Conservation (phyloP, 2,888 invertebrate species). For the Alloplasta piceator region DNA sequence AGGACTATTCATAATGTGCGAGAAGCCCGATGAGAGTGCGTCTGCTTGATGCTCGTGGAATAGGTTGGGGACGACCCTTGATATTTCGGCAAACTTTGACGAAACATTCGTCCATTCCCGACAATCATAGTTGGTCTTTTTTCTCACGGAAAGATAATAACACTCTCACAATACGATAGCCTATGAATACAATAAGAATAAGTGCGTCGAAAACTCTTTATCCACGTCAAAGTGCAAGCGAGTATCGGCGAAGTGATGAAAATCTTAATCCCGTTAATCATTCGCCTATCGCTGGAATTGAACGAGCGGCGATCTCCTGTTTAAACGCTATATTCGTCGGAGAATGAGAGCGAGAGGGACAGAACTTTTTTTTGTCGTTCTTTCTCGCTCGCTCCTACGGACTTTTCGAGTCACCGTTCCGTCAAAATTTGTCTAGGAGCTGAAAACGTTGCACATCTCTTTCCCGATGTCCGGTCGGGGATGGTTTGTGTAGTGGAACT, state of each 20-base stretch:
- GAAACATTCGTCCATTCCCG: constrained; percentile 70
- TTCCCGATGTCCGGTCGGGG: constrained; percentile 39
- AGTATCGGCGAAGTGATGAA: no score
- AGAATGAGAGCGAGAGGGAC: not conserved
- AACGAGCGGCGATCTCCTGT: not conserved
- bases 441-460: constrained; percentile 52
- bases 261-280: constrained; percentile 28
- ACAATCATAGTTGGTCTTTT: not conserved
- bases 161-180: no score
- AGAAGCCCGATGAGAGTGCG: not conserved
- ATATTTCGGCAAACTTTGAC: constrained; percentile 80
- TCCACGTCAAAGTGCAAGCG: no score
- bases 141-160: not conserved
- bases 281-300: constrained; percentile 22
- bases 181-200: not conserved
- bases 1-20: constrained; percentile 39
- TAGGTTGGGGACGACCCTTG: constrained; percentile 56
- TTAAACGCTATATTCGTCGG: not conserved
- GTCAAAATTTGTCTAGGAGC: constrained; percentile 65
- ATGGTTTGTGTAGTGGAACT: constrained; percentile 59
- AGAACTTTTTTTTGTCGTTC: not conserved
- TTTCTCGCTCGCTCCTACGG: constrained; percentile 3
- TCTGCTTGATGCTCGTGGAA: constrained; percentile 24
- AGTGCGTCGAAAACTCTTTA: no score
- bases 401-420: constrained; percentile 63